Conservation (phyloP, 2,888 invertebrate genomes). For the Athalia rosae region DNA sequence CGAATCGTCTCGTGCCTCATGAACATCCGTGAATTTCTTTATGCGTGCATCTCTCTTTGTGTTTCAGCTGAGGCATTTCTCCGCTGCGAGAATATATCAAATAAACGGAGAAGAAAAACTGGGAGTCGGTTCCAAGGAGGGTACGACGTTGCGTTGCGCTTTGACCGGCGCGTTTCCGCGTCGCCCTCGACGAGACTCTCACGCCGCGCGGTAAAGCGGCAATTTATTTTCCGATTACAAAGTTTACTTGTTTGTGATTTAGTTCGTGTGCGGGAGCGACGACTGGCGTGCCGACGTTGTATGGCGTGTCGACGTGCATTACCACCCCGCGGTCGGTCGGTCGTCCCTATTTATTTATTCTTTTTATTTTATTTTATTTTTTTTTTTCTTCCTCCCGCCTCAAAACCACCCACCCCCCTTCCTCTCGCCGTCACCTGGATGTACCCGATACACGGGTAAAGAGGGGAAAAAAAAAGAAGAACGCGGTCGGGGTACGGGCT, state of each 20-base stretch:
- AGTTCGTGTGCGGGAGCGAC: conserved; percentile 51
- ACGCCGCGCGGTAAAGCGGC: conserved; percentile 46
- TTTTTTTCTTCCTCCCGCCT: conserved; percentile 49
- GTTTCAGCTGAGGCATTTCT: too few species aligned
- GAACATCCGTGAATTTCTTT: too few species aligned
- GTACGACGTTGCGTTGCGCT: background rate
- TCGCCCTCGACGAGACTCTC: conserved; percentile 43
- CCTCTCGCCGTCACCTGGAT: conserved; percentile 30
- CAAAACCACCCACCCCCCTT: conserved; percentile 29
- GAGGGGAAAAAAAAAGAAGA: conserved; percentile 20
- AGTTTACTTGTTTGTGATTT: conserved; percentile 56
- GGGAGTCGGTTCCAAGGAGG: background rate
- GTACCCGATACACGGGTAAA: conserved; percentile 39
- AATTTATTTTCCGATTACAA: conserved; percentile 59
- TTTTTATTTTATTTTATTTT: background rate
- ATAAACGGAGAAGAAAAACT: too few species aligned
- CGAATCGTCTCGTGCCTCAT: too few species aligned
- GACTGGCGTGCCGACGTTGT: conserved; percentile 52
- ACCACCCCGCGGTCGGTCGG: conserved; percentile 47
- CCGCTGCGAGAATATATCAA: too few species aligned
- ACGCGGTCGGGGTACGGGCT: background rate
- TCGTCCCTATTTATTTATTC: background rate
- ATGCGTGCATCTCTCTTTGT: too few species aligned
- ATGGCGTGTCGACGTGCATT: conserved; percentile 57
- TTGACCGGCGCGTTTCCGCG: background rate